Conservation (phyloP, 2,113 vertebrate genomes). For the Pao palembangensis region DNA sequence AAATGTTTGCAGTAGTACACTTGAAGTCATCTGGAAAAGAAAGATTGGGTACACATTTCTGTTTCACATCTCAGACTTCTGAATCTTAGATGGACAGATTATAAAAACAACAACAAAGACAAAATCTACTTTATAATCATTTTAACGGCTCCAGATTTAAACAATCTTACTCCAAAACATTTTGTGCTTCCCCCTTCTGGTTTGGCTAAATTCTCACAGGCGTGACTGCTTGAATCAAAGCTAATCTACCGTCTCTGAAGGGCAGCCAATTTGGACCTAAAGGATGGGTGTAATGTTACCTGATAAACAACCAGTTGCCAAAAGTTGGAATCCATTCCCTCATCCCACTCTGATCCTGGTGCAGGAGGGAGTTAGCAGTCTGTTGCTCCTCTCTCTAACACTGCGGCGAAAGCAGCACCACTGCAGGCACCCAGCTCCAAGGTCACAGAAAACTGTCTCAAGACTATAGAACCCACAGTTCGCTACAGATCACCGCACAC, state of each 20-base stretch:
- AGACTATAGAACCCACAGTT: constrained; percentile 30
- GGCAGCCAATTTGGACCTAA: constrained; percentile 50
- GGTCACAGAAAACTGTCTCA: constrained; percentile 49
- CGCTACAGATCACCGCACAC: constrained; percentile 22
- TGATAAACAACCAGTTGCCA: constrained; percentile 31
- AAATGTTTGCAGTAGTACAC: too few species aligned
- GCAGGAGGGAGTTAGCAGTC: constrained; percentile 34
- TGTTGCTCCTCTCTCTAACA: constrained; percentile 41
- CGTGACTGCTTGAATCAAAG: constrained; percentile 47
- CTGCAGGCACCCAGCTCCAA: constrained; percentile 58
- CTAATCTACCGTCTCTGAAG: constrained; percentile 44
- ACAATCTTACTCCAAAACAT: not conserved
- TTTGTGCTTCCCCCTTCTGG: not conserved
- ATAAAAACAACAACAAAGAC: too few species aligned
- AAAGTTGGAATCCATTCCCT: constrained; percentile 29
- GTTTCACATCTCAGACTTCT: too few species aligned
- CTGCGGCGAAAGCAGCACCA: constrained; percentile 50
- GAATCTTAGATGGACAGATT: too few species aligned
- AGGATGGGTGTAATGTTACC: constrained; percentile 57
- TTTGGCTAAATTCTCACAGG: not conserved
- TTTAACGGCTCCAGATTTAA: too few species aligned
- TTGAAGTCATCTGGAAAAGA: too few species aligned
- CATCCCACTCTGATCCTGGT: constrained; percentile 27
- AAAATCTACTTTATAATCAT: too few species aligned
- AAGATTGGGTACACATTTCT: too few species aligned